Conservation (phyloP, 1,140 invertebrate species). For the Apis dorsata region DNA sequence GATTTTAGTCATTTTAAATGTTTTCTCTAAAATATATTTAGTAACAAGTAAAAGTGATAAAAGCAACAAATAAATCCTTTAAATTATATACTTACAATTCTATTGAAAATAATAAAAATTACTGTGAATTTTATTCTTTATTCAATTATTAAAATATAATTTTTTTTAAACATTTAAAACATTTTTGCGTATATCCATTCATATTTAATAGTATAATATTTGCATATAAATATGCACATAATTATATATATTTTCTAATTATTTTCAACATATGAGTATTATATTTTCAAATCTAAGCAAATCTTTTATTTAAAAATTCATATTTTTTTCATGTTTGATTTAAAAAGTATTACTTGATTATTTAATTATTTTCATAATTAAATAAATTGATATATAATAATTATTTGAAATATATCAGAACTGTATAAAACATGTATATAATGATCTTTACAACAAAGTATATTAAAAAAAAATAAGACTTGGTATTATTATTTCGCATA, state of each 20-base stretch:
- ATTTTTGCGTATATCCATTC: background rate
- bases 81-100: background rate
- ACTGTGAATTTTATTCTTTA: too few species aligned
- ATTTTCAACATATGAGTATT: background rate
- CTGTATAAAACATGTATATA: background rate
- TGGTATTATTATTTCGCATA: background rate
- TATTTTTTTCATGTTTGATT: background rate
- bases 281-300: background rate
- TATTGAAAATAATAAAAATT: background rate
- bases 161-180: background rate
- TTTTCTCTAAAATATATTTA: background rate
- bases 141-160: background rate
- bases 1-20: background rate
- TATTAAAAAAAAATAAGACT: background rate
- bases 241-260: background rate
- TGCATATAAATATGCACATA: too few species aligned
- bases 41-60: too few species aligned
- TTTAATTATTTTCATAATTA: conserved; percentile 1
- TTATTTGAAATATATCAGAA: background rate
- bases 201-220: too few species aligned
- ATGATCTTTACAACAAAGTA: background rate
- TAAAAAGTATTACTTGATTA: background rate
- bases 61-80: too few species aligned
- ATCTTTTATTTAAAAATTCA: background rate
- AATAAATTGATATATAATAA: background rate